These are phyloP conservation scores for Prunella himalayana DNA, from an alignment of 2,113 vertebrate genomes.

Conservation along the genomic window DNA sequence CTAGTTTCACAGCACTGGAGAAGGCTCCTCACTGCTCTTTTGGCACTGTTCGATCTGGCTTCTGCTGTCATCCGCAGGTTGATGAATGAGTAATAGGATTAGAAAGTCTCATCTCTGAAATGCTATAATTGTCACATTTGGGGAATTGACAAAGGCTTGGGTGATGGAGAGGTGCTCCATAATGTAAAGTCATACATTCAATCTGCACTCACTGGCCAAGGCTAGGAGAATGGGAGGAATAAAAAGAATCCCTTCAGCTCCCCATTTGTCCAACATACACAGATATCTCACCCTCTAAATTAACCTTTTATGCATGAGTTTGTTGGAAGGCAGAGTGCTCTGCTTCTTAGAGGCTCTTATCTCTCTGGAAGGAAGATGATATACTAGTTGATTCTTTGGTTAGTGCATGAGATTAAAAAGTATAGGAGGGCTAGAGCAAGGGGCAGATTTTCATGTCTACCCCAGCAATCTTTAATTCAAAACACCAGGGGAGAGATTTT, in stretches of 20 bases:
- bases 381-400: slow-evolving; percentile 7
- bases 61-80: slow-evolving; percentile 81
- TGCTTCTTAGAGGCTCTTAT: background rate
- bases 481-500: background rate
- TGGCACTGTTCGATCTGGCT: slow-evolving; percentile 78
- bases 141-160: slow-evolving; percentile 71
- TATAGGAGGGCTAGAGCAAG: background rate
- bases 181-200: slow-evolving; percentile 52
- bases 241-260: slow-evolving; percentile 5
- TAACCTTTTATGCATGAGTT: slow-evolving; percentile 20
- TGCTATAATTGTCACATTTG: slow-evolving; percentile 80
- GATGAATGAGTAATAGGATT: slow-evolving; percentile 95
- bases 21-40: slow-evolving; percentile 81
- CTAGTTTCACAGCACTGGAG: slow-evolving; percentile 84
- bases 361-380: background rate
- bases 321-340: background rate
- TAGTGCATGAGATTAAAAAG: background rate
- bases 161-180: slow-evolving; percentile 65
- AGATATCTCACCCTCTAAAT: background rate
- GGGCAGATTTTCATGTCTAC: background rate
- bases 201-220: slow-evolving; percentile 37
- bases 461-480: background rate
- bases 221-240: slow-evolving; percentile 50
- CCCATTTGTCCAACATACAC: background rate
- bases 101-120: slow-evolving; percentile 80